Evolutionary conservation across 2,113 vertebrate genomes (phyloP).

Genomic region (Chaenocephalus aceratus): DNA sequence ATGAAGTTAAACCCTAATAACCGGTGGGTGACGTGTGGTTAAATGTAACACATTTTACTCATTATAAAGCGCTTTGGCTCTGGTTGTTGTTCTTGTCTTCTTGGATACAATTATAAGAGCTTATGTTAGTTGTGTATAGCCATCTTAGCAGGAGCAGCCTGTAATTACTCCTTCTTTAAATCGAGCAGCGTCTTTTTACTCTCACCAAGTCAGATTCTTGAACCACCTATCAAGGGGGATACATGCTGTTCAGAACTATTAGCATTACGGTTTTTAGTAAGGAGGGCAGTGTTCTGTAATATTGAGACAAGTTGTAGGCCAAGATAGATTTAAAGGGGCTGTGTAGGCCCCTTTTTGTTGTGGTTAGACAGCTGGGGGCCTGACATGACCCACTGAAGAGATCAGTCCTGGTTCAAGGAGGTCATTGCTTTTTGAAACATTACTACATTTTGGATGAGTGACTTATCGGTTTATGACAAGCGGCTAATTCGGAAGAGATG

Average conservation of each 20-base stretch:
- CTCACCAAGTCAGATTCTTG: neutral
- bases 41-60: neutral
- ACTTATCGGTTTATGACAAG: neutral
- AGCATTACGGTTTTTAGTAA: neutral
- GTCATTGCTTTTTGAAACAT: too few relatives aligned
- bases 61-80: neutral
- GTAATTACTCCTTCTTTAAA: neutral
- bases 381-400: neutral
- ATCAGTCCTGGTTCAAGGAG: neutral
- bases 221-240: fast-evolving
- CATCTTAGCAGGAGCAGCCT: conserved; percentile 10
- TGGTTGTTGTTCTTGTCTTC: conserved; percentile 9
- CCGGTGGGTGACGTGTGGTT: neutral
- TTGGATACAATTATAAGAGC: conserved; percentile 47
- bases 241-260: neutral
- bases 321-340: conserved; percentile 57
- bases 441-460: neutral
- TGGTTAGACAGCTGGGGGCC: conserved; percentile 61
- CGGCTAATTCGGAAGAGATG: neutral
- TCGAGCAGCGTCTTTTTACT: neutral
- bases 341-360: conserved; percentile 69
- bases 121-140: conserved; percentile 35
- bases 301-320: conserved; percentile 27
- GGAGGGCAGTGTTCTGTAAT: neutral
- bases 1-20: neutral